Conservation (phyloP, 2,888 invertebrate species). For the Sminthurinus aureus region DNA sequence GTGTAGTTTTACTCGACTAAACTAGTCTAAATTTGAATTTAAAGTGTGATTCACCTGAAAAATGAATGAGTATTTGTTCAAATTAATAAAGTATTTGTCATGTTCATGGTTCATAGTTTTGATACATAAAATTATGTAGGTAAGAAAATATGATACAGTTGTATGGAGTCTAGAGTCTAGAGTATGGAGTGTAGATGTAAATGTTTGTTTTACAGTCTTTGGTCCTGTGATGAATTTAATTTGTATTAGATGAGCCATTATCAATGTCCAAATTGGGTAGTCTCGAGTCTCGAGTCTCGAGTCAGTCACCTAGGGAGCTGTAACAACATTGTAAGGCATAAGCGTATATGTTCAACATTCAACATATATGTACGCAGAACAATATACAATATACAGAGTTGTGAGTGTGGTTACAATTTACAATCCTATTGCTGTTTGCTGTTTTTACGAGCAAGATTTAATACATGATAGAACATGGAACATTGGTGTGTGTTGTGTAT, state of each 20-base stretch:
- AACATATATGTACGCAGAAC: background rate
- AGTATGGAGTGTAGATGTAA: background rate
- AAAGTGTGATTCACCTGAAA: no score
- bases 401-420: background rate
- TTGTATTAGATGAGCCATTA: conserved; percentile 42
- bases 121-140: no score
- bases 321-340: conserved; percentile 25
- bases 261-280: conserved; percentile 34
- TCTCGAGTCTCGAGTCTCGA: conserved; percentile 20
- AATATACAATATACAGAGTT: background rate
- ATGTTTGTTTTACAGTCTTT: conserved; percentile 32
- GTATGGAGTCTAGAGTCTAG: background rate
- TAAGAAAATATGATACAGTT: background rate
- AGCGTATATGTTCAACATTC: background rate
- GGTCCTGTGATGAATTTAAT: conserved; percentile 36
- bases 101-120: no score
- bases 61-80: no score
- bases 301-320: conserved; percentile 41
- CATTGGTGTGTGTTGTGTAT: background rate
- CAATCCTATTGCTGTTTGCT: no score
- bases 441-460: conserved; percentile 28
- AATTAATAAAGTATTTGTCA: no score
- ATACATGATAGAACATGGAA: conserved; percentile 26
- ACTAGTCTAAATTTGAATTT: no score
- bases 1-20: no score